A percentile compares a stretch with the other conserved stretches of the same genome.
phyloP scores from a whole-genome alignment of 2,797 vertebrate species.

The Myotis findleyi region DNA sequence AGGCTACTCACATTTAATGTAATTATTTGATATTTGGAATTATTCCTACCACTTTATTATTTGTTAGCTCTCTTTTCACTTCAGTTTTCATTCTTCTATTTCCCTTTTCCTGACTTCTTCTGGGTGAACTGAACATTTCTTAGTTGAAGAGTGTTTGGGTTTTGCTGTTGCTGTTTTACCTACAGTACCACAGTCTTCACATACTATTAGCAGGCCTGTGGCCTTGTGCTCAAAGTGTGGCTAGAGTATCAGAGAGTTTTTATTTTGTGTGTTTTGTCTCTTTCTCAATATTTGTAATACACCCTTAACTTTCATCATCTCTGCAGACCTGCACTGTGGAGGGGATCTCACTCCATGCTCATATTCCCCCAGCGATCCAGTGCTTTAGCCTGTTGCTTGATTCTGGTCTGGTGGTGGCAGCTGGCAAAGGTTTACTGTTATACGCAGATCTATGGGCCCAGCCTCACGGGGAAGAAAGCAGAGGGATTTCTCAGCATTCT shows the following conservation, averaged over 20 bases:
- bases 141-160: neutral
- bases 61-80: neutral
- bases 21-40: neutral
- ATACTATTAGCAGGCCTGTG: neutral
- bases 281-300: neutral
- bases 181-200: neutral
- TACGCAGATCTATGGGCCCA: neutral
- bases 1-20: neutral
- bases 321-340: neutral
- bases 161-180: neutral
- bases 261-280: neutral
- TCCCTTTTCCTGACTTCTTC: neutral
- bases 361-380: accelerated
- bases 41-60: neutral
- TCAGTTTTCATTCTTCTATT: neutral
- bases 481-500: neutral
- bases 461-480: neutral
- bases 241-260: neutral
- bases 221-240: neutral
- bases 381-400: neutral
- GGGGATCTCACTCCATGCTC: accelerated
- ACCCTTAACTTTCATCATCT: neutral
- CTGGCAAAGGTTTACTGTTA: neutral
- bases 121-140: neutral
- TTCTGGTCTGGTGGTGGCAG: neutral